phyloP scores from a whole-genome alignment of 2,888 invertebrate genomes.

The Amiota communis region DNA sequence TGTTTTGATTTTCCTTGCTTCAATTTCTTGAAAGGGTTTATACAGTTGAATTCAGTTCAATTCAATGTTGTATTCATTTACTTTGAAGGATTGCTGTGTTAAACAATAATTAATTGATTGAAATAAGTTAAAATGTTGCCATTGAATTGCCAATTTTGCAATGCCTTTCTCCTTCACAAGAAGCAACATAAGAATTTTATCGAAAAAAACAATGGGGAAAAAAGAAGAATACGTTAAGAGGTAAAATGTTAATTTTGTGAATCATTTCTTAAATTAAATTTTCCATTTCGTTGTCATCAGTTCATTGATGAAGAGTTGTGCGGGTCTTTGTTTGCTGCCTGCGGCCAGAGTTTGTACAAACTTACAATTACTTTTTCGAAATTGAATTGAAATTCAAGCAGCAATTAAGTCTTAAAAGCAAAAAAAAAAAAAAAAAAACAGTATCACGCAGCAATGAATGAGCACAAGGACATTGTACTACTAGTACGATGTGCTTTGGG shows the following conservation, averaged over 20 bases:
- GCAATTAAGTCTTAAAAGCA: slow-evolving; percentile 55
- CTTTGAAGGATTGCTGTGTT: slow-evolving; percentile 41
- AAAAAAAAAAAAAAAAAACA: slow-evolving; percentile 9
- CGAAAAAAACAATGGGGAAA: not conserved
- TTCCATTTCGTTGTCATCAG: slow-evolving; percentile 42
- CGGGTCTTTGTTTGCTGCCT: not conserved
- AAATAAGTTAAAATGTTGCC: slow-evolving; percentile 48
- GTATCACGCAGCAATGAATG: slow-evolving; percentile 13
- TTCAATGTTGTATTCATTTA: slow-evolving; percentile 37
- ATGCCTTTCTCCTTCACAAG: not conserved
- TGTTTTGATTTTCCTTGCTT: not conserved
- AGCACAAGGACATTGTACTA: slow-evolving; percentile 8
- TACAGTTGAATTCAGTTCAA: no score
- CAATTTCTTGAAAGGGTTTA: not conserved
- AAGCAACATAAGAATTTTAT: not conserved
- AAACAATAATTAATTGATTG: slow-evolving; percentile 67
- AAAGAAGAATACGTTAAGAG: slow-evolving; percentile 28
- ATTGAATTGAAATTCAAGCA: slow-evolving; percentile 65
- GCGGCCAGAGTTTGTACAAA: slow-evolving; percentile 23
- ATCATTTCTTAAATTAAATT: slow-evolving; percentile 48
- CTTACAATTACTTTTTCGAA: slow-evolving; percentile 46
- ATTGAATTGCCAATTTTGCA: slow-evolving; percentile 17
- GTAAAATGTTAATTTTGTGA: slow-evolving; percentile 48
- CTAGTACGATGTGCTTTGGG: not conserved
- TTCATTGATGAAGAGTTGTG: slow-evolving; percentile 24